Evolutionary conservation across 2,113 vertebrate species (phyloP).

Genomic region (Megalops atlanticus): DNA sequence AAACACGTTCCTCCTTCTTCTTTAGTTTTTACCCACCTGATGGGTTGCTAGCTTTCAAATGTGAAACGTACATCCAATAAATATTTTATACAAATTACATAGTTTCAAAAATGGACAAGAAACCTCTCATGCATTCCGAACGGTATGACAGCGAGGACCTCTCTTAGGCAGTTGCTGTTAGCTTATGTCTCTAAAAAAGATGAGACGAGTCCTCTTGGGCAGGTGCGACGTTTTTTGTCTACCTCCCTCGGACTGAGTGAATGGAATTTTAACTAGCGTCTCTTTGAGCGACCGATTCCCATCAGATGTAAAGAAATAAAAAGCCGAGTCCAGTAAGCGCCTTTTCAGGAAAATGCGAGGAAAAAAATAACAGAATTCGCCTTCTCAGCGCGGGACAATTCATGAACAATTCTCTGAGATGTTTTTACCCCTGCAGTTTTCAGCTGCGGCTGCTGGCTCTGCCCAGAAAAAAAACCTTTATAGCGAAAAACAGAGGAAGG

Average conservation of each 20-base stretch:
- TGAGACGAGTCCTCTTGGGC: constrained; percentile 47
- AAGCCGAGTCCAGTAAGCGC: neutral
- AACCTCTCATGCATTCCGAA: neutral
- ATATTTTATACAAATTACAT: neutral
- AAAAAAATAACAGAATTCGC: constrained; percentile 1
- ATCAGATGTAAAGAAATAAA: neutral
- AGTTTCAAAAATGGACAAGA: neutral
- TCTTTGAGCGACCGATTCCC: neutral
- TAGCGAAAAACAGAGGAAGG: constrained; percentile 58
- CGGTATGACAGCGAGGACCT: constrained; percentile 35
- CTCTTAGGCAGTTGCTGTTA: constrained; percentile 35
- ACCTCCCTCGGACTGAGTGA: constrained; percentile 18
- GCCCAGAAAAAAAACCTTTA: constrained; percentile 59
- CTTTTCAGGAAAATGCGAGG: neutral
- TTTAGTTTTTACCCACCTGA: neutral
- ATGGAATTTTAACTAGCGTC: constrained; percentile 13
- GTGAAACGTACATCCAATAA: neutral
- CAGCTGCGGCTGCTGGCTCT: constrained; percentile 43
- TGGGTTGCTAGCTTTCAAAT: neutral
- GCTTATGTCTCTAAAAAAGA: constrained; percentile 33
- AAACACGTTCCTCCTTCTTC: neutral
- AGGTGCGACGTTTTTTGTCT: constrained; percentile 57
- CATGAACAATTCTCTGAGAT: constrained; percentile 34
- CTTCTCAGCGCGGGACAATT: constrained; percentile 20
- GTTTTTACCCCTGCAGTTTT: constrained; percentile 42